These are phyloP conservation scores for Phrynocephalus guinanensis DNA, from an alignment of 2,797 vertebrate species.

Conservation along the genomic window DNA sequence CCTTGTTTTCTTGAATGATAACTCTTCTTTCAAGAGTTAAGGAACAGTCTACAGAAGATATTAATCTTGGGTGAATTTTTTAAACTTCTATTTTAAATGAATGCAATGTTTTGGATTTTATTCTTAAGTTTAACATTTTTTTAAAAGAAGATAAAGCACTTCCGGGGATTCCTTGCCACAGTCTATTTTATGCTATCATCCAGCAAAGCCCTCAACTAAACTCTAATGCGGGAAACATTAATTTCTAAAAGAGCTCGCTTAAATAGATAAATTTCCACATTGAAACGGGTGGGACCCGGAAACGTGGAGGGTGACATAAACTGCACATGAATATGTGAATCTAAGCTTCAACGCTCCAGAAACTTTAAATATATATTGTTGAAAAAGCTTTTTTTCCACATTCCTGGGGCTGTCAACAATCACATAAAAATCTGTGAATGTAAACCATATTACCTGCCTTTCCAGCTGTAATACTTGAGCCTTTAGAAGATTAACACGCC, in stretches of 20 bases:
- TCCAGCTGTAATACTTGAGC: slow-evolving; percentile 71
- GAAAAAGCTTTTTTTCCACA: background rate
- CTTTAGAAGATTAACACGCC: slow-evolving; percentile 72
- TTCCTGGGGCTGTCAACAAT: background rate
- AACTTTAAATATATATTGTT: background rate
- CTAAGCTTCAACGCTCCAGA: background rate
- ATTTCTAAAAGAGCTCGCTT: too few relatives aligned
- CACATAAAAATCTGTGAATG: background rate
- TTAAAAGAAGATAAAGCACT: too few relatives aligned
- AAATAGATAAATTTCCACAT: background rate
- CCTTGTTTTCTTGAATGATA: background rate
- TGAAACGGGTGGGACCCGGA: background rate
- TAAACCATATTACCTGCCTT: slow-evolving; percentile 64
- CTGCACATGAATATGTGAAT: background rate
- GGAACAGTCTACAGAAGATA: background rate
- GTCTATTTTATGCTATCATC: too few relatives aligned
- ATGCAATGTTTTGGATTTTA: background rate
- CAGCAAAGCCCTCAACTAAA: too few relatives aligned
- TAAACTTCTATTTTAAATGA: background rate
- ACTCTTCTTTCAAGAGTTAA: background rate
- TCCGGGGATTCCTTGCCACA: too few relatives aligned
- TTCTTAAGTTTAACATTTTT: too few relatives aligned
- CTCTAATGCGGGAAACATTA: too few relatives aligned
- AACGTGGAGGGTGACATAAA: background rate
- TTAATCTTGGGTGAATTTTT: background rate